Evolutionary conservation across 2,797 vertebrate genomes (phyloP), one percentile per base, ranked within the genome.

Genomic region (Fratercula arctica): DNA sequence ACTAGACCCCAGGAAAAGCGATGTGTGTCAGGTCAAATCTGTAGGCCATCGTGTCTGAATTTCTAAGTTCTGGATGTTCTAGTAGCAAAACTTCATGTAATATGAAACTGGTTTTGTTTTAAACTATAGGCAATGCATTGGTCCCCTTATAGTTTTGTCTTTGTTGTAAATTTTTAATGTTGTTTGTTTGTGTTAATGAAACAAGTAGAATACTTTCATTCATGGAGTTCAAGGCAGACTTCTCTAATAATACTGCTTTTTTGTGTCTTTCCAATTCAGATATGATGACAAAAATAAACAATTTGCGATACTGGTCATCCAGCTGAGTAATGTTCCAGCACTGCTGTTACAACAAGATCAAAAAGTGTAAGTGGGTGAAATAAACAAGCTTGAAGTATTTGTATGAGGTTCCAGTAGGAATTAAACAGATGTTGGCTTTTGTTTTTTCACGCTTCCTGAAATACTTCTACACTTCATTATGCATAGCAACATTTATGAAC

Each of bases 281-380:
- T 98, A 99, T 13, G 99, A 99, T 92, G 98, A 98, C 64, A 99
- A 98, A 97, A 99, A 98, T 90, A 98, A 98, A 64, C 98, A 98
- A 37, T 99, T 99, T 97, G 98, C 98, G 6, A 95, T 99, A 97
- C 97, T 98, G 75, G 93, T 99, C 93, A 98, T 99, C 96, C 99
- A 99, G 97, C 98, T 99, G 68, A 98, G 97, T 95, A 99, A 99
- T 97, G 98, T 98, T 88, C 94, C 98, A 85, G 97, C 98, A 85
- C 98, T 99, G 89, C 97, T 98, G 75, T 96, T 98, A 93, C 98
- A 98, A 6, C 97, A 98, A 81, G 98, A 98, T 92, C 98, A 98
- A 90, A 99, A 98, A 98, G 98, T 99, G 99, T 99, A 98, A 96
- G 98, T 97, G 82, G 73, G 8, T 76, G 24, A 90, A 85, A 77